These are phyloP conservation scores for Steinernema scapterisci DNA, from an alignment of 2,888 invertebrate genomes.

Conservation along the genomic window DNA sequence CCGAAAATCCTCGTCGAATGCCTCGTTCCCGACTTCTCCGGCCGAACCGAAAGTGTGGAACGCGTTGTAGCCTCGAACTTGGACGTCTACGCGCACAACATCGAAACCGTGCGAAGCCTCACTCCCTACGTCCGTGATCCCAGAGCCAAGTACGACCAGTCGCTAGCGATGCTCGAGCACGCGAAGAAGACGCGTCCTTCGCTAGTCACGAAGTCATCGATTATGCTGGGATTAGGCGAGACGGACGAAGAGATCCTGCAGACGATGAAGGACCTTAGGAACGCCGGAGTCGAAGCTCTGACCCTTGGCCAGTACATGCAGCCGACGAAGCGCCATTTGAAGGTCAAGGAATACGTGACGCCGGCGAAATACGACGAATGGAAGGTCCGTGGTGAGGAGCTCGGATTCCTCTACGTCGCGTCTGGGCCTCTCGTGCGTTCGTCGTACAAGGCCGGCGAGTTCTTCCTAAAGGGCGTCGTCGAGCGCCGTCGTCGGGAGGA, in stretches of 20 bases:
- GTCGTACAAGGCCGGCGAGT: slow-evolving; percentile 95
- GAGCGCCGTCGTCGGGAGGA: slow-evolving; percentile 38
- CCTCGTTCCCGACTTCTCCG: slow-evolving; percentile 92
- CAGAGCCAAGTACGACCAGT: slow-evolving; percentile 88
- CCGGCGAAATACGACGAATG: slow-evolving; percentile 79
- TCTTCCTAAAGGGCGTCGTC: slow-evolving; percentile 64
- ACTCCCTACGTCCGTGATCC: slow-evolving; percentile 80
- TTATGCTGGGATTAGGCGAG: slow-evolving; percentile 94
- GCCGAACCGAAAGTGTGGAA: slow-evolving; percentile 77
- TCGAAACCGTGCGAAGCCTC: slow-evolving; percentile 80
- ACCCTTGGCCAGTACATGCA: slow-evolving; percentile 99
- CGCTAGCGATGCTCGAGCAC: slow-evolving; percentile 78
- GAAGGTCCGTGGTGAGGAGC: slow-evolving; percentile 74
- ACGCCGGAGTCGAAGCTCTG: slow-evolving; percentile 85
- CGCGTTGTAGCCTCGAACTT: slow-evolving; percentile 74
- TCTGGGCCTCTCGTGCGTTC: slow-evolving; percentile 95
- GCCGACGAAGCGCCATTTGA: slow-evolving; percentile 92
- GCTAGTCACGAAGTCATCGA: slow-evolving; percentile 92
- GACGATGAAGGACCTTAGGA: slow-evolving; percentile 68
- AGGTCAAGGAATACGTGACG: slow-evolving; percentile 84
- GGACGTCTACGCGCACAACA: slow-evolving; percentile 97
- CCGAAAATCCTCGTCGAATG: slow-evolving; percentile 88
- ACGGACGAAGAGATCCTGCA: slow-evolving; percentile 77
- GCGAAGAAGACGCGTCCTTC: slow-evolving; percentile 80
- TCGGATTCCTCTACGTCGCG: slow-evolving; percentile 94